These are phyloP conservation scores for Rhizoglyphus robini DNA, from an alignment of 1,140 invertebrate species.

Conservation along the genomic window DNA sequence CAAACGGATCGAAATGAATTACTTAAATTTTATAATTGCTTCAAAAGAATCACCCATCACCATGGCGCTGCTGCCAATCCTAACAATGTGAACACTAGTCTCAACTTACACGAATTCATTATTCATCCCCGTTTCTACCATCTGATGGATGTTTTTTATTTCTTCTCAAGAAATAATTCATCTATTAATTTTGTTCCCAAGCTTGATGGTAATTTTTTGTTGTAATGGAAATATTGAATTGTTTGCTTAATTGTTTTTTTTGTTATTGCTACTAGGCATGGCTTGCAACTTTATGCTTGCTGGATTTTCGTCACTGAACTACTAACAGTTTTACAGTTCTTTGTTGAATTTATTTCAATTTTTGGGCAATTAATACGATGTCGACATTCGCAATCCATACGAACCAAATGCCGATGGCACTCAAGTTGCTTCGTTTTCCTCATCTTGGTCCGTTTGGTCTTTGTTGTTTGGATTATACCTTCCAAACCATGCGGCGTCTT, in stretches of 20 bases:
- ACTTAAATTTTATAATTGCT: background rate
- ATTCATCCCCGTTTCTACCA: constrained; percentile 73
- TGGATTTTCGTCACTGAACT: constrained; percentile 71
- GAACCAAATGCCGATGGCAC: constrained; percentile 17
- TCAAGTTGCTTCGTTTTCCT: constrained; percentile 25
- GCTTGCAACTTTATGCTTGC: constrained; percentile 76
- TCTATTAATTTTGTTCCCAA: constrained; percentile 55
- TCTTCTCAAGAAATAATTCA: background rate
- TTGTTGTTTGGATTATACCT: constrained; percentile 78
- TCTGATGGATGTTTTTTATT: constrained; percentile 49
- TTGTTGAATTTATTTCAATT: constrained; percentile 52
- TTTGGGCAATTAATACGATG: constrained; percentile 35
- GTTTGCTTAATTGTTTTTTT: background rate
- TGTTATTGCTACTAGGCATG: too few relatives aligned
- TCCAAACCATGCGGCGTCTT: constrained; percentile 66
- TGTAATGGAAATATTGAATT: constrained; percentile 8
- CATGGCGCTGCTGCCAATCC: background rate
- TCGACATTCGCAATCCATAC: constrained; percentile 21
- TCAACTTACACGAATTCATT: constrained; percentile 28
- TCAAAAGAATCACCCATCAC: background rate
- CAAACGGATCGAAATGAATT: background rate
- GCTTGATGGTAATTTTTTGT: constrained; percentile 52
- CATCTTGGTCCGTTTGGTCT: constrained; percentile 31
- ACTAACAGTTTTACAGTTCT: constrained; percentile 68
- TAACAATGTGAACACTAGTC: background rate